phyloP scores from a whole-genome alignment of 2,888 invertebrate species.

The Ferrisia virgata region DNA sequence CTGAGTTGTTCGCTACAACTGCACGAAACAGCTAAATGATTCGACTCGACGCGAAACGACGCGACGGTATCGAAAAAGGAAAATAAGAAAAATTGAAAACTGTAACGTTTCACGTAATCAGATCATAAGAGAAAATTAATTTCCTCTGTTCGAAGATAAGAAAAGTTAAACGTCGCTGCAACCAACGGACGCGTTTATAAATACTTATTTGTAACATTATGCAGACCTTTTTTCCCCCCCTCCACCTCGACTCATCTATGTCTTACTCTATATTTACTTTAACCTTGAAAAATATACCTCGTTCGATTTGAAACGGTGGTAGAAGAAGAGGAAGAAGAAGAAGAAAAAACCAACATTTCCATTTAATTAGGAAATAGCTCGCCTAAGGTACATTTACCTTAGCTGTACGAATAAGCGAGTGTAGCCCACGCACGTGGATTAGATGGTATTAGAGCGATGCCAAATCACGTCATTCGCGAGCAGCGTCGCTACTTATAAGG shows the following conservation, averaged over 20 bases:
- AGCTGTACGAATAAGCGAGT: no score
- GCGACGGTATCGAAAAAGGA: neutral
- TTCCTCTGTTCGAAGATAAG: neutral
- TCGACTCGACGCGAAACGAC: no score
- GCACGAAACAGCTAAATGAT: neutral
- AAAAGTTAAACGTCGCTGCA: neutral
- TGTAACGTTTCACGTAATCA: neutral
- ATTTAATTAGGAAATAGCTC: neutral
- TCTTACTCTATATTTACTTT: neutral
- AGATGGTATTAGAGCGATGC: neutral
- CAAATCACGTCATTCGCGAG: neutral
- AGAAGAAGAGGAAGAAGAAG: neutral
- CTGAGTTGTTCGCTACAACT: neutral
- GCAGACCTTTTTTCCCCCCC: neutral
- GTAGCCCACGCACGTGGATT: neutral
- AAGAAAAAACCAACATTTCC: neutral
- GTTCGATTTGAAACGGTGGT: no score
- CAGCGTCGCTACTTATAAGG: neutral
- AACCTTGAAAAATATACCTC: neutral
- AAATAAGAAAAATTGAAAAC: neutral
- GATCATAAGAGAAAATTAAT: neutral
- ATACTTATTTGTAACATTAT: no score
- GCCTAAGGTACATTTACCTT: no score
- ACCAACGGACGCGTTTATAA: neutral
- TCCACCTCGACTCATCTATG: no score